Conservation (phyloP, 1,140 invertebrate genomes). For the Nebria ingens region DNA sequence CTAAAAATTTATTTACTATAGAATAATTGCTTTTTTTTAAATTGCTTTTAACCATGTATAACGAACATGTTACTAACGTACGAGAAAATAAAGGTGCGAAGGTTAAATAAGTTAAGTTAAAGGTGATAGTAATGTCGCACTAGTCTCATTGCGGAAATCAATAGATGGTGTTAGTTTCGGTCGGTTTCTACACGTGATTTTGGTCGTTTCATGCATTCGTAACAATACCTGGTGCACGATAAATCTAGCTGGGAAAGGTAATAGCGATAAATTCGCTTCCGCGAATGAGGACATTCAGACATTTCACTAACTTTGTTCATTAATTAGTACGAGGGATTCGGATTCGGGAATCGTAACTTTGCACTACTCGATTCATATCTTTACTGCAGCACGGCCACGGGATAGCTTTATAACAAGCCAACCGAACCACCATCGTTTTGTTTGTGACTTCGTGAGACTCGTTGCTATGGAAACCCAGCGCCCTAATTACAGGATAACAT, state of each 20-base stretch:
- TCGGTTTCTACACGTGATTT: not conserved
- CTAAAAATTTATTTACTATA: too few species aligned
- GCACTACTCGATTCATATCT: conserved; percentile 5
- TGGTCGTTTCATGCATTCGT: not conserved
- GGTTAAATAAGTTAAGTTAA: too few species aligned
- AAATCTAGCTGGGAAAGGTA: conserved; percentile 1
- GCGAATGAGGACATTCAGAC: conserved; percentile 4
- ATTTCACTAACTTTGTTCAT: conserved; percentile 8
- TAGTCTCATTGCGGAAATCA: not conserved
- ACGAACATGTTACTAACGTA: too few species aligned
- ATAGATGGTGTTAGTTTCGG: not conserved
- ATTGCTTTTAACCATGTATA: too few species aligned
- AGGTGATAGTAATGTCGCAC: too few species aligned
- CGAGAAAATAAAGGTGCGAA: too few species aligned
- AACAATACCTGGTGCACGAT: not conserved
- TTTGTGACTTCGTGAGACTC: too few species aligned
- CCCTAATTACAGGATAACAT: too few species aligned
- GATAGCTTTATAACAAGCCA: conserved; percentile 1
- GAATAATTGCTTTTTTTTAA: too few species aligned
- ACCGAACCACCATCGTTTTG: too few species aligned
- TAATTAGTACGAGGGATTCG: conserved; percentile 5
- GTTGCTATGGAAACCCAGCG: too few species aligned
- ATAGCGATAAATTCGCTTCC: conserved; percentile 1
- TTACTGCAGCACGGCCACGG: conserved; percentile 4
- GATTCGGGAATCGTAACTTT: conserved; percentile 5